Conservation (phyloP, 2,113 vertebrate genomes). For the Columbina picui region DNA sequence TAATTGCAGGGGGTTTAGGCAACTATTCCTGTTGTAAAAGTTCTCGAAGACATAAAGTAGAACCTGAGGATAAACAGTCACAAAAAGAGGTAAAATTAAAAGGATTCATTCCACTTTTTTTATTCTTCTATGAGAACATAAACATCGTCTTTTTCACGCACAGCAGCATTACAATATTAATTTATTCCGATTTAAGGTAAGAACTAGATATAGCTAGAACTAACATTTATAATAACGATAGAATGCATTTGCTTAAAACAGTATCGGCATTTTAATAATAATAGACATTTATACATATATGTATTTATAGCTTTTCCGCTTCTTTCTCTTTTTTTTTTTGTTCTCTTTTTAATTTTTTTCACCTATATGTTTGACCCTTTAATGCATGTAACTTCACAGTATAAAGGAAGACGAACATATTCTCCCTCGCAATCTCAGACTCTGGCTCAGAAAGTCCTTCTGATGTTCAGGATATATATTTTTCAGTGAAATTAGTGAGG, state of each 20-base stretch:
- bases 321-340: constrained; percentile 2
- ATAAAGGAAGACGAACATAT: constrained; percentile 74
- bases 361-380: constrained; percentile 78
- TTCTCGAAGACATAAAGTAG: constrained; percentile 81
- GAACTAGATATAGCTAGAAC: constrained; percentile 81
- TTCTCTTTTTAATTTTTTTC: not conserved
- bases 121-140: constrained; percentile 85
- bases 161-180: constrained; percentile 87
- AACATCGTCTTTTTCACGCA: constrained; percentile 82
- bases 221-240: constrained; percentile 85
- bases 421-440: constrained; percentile 69
- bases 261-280: constrained; percentile 82
- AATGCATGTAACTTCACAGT: constrained; percentile 83
- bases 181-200: constrained; percentile 82
- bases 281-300: constrained; percentile 88
- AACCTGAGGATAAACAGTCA: constrained; percentile 82
- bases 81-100: constrained; percentile 81
- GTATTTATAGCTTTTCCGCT: constrained; percentile 76
- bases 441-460: constrained; percentile 67
- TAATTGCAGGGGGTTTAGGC: constrained; percentile 82
- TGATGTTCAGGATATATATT: constrained; percentile 42
- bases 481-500: constrained; percentile 67
- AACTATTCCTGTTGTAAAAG: constrained; percentile 86
- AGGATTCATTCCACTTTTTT: constrained; percentile 82
- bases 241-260: constrained; percentile 83